Conservation (phyloP, 2,888 invertebrate species). For the Pediacus dermestoides region DNA sequence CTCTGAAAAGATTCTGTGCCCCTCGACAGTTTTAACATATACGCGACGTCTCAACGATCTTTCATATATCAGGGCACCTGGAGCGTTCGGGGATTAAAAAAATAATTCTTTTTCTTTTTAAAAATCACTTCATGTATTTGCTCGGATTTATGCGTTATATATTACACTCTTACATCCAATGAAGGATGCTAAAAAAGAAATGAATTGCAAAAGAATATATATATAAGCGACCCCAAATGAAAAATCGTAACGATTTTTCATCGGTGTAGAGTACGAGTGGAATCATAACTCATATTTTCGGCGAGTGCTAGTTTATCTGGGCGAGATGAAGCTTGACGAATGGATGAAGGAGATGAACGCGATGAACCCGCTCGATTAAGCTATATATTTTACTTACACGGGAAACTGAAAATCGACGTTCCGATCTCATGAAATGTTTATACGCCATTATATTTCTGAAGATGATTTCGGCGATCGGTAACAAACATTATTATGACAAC, state of each 20-base stretch:
- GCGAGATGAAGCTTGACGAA: slow-evolving; percentile 42
- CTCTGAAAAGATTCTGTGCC: slow-evolving; percentile 36
- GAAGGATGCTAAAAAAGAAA: slow-evolving; percentile 37
- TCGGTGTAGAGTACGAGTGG: slow-evolving; percentile 29
- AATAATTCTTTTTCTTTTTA: slow-evolving; percentile 7
- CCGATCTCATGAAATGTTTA: slow-evolving; percentile 27
- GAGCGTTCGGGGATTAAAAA: slow-evolving; percentile 10
- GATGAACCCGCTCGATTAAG: slow-evolving; percentile 35
- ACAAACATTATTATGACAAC: slow-evolving; percentile 23
- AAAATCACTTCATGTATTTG: no score
- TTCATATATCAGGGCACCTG: slow-evolving; percentile 18
- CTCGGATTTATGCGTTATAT: no score
- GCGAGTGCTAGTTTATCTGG: slow-evolving; percentile 43
- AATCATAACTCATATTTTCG: slow-evolving; percentile 45
- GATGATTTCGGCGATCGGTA: slow-evolving; percentile 19
- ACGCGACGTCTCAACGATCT: slow-evolving; percentile 20
- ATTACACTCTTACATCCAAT: slow-evolving; percentile 26
- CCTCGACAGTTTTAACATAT: slow-evolving; percentile 34
- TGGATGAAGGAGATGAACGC: slow-evolving; percentile 39
- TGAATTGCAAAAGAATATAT: slow-evolving; percentile 40
- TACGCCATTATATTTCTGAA: slow-evolving; percentile 24
- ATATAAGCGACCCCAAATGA: slow-evolving; percentile 42
- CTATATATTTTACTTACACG: slow-evolving; percentile 31
- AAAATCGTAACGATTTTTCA: slow-evolving; percentile 44
- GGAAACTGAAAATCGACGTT: slow-evolving; percentile 25